These are phyloP conservation scores for Glaucomys volans DNA, from an alignment of 2,113 vertebrate genomes.

Conservation along the genomic window DNA sequence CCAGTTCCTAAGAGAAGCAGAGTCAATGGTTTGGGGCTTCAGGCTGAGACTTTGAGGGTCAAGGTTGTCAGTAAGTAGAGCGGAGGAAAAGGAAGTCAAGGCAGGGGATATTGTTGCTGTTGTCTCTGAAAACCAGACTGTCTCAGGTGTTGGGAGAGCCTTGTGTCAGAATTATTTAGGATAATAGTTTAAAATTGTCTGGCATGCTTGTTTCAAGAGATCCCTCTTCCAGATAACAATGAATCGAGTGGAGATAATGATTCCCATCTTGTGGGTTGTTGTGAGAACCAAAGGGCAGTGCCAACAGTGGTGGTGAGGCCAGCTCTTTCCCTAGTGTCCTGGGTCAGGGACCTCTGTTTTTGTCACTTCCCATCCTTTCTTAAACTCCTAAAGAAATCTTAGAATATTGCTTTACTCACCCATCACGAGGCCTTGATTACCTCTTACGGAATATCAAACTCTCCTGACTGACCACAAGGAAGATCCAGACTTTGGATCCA, in stretches of 20 bases:
- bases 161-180: background rate
- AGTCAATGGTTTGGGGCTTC: background rate
- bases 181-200: background rate
- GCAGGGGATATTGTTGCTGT: fast-evolving
- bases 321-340: background rate
- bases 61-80: background rate
- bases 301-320: too few species aligned
- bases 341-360: background rate
- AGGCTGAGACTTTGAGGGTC: background rate
- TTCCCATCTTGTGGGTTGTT: background rate
- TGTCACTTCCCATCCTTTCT: background rate
- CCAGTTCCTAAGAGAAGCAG: background rate
- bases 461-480: background rate
- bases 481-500: too few species aligned
- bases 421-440: background rate
- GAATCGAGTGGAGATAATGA: background rate
- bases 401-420: background rate
- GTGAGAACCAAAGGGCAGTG: background rate
- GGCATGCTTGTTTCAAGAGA: background rate
- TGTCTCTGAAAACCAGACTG: background rate
- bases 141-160: background rate
- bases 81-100: background rate
- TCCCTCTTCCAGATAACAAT: background rate
- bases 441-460: background rate
- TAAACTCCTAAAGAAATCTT: background rate